These are phyloP conservation scores for Drosophila paulistorum DNA, from an alignment of 1,140 invertebrate species.

Conservation along the genomic window DNA sequence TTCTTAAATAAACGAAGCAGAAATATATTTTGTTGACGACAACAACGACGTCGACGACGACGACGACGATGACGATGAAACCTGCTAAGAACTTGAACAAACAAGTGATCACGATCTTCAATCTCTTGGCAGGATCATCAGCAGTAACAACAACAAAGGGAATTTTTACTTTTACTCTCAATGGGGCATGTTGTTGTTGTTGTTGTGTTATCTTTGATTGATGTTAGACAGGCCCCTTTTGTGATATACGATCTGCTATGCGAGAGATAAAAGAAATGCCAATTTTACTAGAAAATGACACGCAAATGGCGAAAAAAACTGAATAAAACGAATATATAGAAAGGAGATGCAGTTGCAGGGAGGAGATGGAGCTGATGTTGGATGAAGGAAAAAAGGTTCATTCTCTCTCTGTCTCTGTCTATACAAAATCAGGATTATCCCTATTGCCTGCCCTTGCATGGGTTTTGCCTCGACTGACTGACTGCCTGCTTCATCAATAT, in stretches of 20 bases:
- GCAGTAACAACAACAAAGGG: conserved; percentile 10
- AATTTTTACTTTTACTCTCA: conserved; percentile 76
- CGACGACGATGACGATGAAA: conserved; percentile 47
- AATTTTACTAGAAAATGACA: conserved; percentile 76
- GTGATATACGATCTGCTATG: conserved; percentile 70
- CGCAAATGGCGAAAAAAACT: conserved; percentile 62
- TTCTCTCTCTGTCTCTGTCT: conserved; percentile 1
- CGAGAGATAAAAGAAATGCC: conserved; percentile 63
- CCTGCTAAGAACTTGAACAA: conserved; percentile 76
- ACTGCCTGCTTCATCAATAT: conserved; percentile 51
- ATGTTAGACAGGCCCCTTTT: conserved; percentile 61
- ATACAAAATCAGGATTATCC: conserved; percentile 39
- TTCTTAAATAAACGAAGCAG: conserved; percentile 73
- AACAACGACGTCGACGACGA: conserved; percentile 32
- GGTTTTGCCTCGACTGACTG: not conserved
- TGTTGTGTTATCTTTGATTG: conserved; percentile 53
- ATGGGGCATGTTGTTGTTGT: conserved; percentile 15
- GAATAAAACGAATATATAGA: not conserved
- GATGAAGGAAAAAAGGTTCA: conserved; percentile 31
- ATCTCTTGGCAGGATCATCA: conserved; percentile 50
- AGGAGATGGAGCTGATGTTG: not conserved
- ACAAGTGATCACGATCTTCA: conserved; percentile 69
- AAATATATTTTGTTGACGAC: conserved; percentile 54
- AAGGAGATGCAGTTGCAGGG: not conserved
- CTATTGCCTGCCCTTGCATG: conserved; percentile 6